Conservation (phyloP, 2,797 vertebrate species). For the Sebastes trivittatus region DNA sequence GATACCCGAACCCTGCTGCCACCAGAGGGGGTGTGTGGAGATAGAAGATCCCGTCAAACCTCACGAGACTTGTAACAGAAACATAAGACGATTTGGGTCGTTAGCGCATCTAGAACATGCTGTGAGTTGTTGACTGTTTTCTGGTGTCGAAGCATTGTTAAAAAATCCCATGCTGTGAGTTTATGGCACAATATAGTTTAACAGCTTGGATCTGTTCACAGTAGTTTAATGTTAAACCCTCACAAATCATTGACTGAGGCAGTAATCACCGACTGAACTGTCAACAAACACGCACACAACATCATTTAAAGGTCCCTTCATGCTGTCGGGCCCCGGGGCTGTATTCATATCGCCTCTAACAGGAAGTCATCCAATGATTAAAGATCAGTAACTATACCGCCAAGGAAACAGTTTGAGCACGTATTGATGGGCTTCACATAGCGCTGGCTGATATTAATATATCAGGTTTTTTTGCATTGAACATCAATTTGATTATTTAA, state of each 20-base stretch:
- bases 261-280: constrained; percentile 8
- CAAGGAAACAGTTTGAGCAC: background rate
- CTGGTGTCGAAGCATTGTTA: background rate
- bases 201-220: constrained; percentile 11
- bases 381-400: background rate
- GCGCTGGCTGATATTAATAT: background rate
- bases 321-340: constrained; percentile 27
- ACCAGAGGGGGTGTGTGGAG: constrained; percentile 12
- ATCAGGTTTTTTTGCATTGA: background rate
- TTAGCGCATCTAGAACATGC: background rate
- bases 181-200: constrained; percentile 40
- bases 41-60: background rate
- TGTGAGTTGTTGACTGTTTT: constrained; percentile 10
- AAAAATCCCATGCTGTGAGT: constrained; percentile 8
- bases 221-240: constrained; percentile 22
- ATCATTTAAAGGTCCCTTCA: constrained; percentile 5
- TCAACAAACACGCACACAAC: constrained; percentile 4
- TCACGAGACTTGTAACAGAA: background rate
- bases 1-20: constrained; percentile 43
- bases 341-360: constrained; percentile 32
- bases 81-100: background rate
- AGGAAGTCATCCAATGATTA: background rate
- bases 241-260: constrained; percentile 7
- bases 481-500: background rate
- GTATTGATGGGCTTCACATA: background rate